A percentile compares a stretch with the other conserved stretches of the same genome.
Conservation (phyloP, 2,797 vertebrate genomes). For the Scomberomorus guttatus region DNA sequence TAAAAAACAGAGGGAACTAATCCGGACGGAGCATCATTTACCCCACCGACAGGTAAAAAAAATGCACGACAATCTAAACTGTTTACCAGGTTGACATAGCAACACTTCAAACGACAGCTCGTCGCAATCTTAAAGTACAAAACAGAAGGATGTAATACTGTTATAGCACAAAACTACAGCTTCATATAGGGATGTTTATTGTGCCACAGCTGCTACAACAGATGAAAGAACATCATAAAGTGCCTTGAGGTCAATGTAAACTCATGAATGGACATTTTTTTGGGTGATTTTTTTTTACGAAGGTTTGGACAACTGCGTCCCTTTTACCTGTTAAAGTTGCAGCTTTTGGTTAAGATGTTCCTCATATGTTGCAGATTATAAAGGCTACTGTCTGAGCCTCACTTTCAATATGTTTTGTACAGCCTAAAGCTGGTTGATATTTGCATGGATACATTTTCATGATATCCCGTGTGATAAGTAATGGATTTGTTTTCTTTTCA, state of each 20-base stretch:
- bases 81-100: no score
- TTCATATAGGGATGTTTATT: not conserved
- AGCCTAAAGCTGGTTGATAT: not conserved
- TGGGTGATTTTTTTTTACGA: not conserved
- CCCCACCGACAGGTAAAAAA: conserved; percentile 58
- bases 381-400: not conserved
- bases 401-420: conserved; percentile 4
- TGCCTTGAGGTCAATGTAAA: not conserved
- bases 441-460: no score
- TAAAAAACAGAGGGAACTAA: conserved; percentile 18
- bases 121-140: not conserved
- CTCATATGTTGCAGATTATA: not conserved
- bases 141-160: not conserved
- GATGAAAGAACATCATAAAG: not conserved
- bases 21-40: conserved; percentile 46
- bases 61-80: not conserved
- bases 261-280: no score
- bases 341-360: not conserved
- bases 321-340: not conserved
- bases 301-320: not conserved
- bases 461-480: not conserved
- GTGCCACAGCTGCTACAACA: conserved; percentile 4
- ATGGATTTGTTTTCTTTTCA: not conserved
- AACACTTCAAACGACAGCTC: conserved; percentile 5
- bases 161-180: not conserved